phyloP scores from a whole-genome alignment of 2,888 invertebrate genomes.

The Pheosia gnoma region DNA sequence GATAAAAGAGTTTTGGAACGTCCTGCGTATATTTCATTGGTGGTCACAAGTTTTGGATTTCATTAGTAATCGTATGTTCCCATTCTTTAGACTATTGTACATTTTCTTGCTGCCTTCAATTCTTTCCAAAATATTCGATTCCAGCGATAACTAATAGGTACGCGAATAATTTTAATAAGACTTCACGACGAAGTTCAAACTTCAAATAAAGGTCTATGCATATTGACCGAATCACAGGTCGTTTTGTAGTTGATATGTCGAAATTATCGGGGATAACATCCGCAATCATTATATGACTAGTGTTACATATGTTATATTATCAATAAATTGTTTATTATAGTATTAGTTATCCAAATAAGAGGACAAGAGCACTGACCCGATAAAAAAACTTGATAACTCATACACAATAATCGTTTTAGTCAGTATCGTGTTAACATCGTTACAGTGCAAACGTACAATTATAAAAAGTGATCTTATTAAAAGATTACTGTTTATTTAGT shows the following conservation, averaged over 20 bases:
- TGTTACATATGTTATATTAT: slow-evolving; percentile 16
- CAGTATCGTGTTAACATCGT: not conserved
- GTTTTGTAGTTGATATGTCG: not conserved
- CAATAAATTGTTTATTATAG: slow-evolving; percentile 7
- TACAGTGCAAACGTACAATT: not conserved
- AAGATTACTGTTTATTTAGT: slow-evolving; percentile 7
- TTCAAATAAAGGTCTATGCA: slow-evolving; percentile 1
- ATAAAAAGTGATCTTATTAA: not conserved
- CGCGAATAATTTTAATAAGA: slow-evolving; percentile 13
- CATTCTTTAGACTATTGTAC: slow-evolving; percentile 2
- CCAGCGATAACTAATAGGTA: slow-evolving; percentile 7
- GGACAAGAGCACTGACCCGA: slow-evolving; percentile 21
- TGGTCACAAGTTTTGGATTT: too few relatives aligned
- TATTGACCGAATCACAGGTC: not conserved
- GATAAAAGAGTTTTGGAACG: too few relatives aligned
- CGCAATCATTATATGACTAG: not conserved
- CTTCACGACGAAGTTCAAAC: not conserved
- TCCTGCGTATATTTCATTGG: too few relatives aligned
- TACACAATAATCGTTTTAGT: slow-evolving; percentile 8
- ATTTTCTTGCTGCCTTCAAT: not conserved
- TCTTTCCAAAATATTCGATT: slow-evolving; percentile 10
- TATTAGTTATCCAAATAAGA: slow-evolving; percentile 6
- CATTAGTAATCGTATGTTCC: not conserved
- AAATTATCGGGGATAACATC: not conserved
- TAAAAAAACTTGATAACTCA: slow-evolving; percentile 13